Evolutionary conservation across 2,888 invertebrate species (phyloP).

Genomic region (Sinentomon sp.): DNA sequence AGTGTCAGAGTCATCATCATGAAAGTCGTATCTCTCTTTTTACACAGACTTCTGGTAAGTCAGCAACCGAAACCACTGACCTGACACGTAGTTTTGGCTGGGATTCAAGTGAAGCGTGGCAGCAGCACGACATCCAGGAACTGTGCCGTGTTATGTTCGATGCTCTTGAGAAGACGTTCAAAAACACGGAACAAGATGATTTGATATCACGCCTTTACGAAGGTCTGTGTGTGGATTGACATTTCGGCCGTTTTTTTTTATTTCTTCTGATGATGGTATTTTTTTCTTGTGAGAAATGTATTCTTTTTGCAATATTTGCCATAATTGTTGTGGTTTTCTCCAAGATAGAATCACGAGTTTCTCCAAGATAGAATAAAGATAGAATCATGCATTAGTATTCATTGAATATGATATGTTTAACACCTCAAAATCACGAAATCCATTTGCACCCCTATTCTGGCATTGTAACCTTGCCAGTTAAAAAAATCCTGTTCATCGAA

Average conservation of each 20-base stretch:
- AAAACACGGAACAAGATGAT: slow-evolving; percentile 49
- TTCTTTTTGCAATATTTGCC: neutral
- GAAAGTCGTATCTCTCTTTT: no score
- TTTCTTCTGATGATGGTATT: neutral
- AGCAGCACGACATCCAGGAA: slow-evolving; percentile 77
- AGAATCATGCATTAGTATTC: no score
- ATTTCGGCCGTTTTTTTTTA: neutral
- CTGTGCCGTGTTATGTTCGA: slow-evolving; percentile 72
- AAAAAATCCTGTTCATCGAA: no score
- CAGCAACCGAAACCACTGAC: slow-evolving; percentile 63
- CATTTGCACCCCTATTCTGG: no score
- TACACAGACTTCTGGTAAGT: no score
- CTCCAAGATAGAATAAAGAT: no score
- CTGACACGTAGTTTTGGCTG: slow-evolving; percentile 68
- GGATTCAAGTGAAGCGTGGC: slow-evolving; percentile 69
- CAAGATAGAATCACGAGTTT: no score
- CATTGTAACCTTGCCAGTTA: no score
- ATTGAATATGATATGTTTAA: no score
- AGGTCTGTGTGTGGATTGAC: slow-evolving; percentile 12
- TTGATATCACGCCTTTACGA: slow-evolving; percentile 53
- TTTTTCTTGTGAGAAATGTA: slow-evolving; percentile 3
- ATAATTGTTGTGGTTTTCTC: neutral
- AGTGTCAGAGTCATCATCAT: no score
- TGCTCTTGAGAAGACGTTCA: slow-evolving; percentile 54
- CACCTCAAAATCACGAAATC: no score